Percentiles rank a stretch among this genome's conserved stretches.
Conservation (phyloP, 1,140 invertebrate species). For the Orchestia grillus region DNA sequence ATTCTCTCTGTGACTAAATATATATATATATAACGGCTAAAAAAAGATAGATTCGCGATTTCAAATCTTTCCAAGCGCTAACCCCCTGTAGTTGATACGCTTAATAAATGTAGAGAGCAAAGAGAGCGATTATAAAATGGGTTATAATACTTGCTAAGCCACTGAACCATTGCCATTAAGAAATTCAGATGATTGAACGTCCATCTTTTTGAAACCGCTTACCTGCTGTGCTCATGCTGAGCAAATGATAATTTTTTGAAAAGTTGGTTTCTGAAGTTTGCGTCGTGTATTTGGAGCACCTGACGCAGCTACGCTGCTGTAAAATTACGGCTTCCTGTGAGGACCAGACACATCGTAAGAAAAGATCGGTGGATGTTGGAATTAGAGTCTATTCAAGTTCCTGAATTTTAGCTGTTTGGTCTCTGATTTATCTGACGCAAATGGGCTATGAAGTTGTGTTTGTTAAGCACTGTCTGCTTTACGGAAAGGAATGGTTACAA, state of each 20-base stretch:
- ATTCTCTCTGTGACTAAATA: too few relatives aligned
- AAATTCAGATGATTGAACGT: too few relatives aligned
- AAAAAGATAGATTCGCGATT: too few relatives aligned
- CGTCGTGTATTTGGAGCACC: not conserved
- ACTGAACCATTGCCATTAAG: too few relatives aligned
- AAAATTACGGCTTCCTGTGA: not conserved
- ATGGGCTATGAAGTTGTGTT: not conserved
- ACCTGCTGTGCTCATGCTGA: not conserved
- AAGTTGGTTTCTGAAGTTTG: not conserved
- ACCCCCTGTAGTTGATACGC: too few relatives aligned
- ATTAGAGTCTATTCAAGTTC: not conserved
- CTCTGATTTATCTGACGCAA: not conserved
- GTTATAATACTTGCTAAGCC: too few relatives aligned
- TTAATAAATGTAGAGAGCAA: too few relatives aligned
- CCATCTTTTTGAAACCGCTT: not conserved
- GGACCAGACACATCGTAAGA: not conserved
- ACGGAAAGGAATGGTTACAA: not conserved
- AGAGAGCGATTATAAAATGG: too few relatives aligned
- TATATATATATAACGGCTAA: too few relatives aligned
- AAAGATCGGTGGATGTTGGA: not conserved
- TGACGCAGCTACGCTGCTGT: not conserved
- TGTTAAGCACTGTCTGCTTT: not conserved
- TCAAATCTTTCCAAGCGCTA: too few relatives aligned
- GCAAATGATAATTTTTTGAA: not conserved
- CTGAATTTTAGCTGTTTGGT: not conserved